phyloP scores from a whole-genome alignment of 2,888 invertebrate genomes.

The Nemotelus nigrinus region DNA sequence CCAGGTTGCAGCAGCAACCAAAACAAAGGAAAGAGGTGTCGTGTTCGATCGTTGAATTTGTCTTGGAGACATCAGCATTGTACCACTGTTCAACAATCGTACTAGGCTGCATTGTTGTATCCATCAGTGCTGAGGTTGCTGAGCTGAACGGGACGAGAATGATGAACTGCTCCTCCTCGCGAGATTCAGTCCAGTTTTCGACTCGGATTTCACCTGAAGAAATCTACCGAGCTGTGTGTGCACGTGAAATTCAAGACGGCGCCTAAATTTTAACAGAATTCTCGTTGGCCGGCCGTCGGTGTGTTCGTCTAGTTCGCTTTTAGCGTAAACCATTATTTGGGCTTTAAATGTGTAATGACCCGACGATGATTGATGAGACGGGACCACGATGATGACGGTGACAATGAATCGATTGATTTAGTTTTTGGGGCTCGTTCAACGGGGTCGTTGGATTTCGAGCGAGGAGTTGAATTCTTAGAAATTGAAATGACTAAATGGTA shows the following conservation, averaged over 20 bases:
- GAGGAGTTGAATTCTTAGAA: no score
- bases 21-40: constrained; percentile 36
- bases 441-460: no score
- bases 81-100: not conserved
- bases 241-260: constrained; percentile 44
- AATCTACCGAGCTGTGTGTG: not conserved
- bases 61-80: constrained; percentile 7
- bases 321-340: not conserved
- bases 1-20: constrained; percentile 18
- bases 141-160: not conserved
- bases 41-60: constrained; percentile 32
- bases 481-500: no score
- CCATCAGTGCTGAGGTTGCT: not conserved
- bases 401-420: constrained; percentile 31
- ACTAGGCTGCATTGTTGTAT: not conserved
- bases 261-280: constrained; percentile 40
- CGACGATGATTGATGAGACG: constrained; percentile 2
- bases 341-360: not conserved
- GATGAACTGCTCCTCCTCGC: constrained; percentile 15
- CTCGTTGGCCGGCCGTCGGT: not conserved
- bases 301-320: constrained; percentile 16
- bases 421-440: constrained; percentile 5
- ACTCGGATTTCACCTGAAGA: constrained; percentile 32
- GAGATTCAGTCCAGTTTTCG: not conserved
- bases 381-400: not conserved